Evolutionary conservation across 2,797 vertebrate genomes (phyloP).

Genomic region (Chelidonichthys spinosus): DNA sequence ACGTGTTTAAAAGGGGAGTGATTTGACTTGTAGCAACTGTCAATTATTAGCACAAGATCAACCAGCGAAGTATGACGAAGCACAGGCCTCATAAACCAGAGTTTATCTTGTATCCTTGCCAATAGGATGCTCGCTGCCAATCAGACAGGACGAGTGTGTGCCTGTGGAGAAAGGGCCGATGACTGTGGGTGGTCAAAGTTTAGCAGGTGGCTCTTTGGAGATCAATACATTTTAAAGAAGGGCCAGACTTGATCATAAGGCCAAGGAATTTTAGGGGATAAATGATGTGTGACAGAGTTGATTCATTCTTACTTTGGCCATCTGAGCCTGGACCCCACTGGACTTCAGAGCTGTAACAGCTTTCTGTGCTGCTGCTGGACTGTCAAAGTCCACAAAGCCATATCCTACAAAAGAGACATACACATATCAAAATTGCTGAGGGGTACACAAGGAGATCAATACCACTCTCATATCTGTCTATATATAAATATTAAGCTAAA

Average conservation of each 20-base stretch:
- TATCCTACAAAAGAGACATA: slow-evolving; percentile 84
- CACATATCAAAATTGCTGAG: neutral
- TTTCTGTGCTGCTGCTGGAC: slow-evolving; percentile 93
- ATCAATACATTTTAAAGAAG: slow-evolving; percentile 17
- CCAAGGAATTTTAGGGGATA: neutral
- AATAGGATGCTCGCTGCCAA: slow-evolving; percentile 45
- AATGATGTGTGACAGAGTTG: neutral
- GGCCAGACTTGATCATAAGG: neutral
- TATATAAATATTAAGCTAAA: neutral
- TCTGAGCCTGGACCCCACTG: slow-evolving; percentile 95
- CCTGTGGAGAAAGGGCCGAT: neutral
- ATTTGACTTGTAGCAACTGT: slow-evolving; percentile 11
- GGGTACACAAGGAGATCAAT: neutral
- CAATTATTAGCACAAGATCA: slow-evolving; percentile 17
- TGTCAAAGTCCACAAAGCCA: slow-evolving; percentile 97
- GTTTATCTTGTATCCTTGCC: slow-evolving; percentile 50
- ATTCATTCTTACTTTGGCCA: slow-evolving; percentile 91
- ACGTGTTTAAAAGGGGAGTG: neutral
- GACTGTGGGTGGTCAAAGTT: slow-evolving; percentile 26
- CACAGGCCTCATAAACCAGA: slow-evolving; percentile 41
- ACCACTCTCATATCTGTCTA: neutral
- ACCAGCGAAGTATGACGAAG: neutral
- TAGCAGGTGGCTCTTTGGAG: slow-evolving; percentile 11
- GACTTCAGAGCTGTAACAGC: slow-evolving; percentile 94
- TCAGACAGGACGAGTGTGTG: slow-evolving; percentile 9